phyloP scores from a whole-genome alignment of 2,888 invertebrate species.

The Xylota segnis region DNA sequence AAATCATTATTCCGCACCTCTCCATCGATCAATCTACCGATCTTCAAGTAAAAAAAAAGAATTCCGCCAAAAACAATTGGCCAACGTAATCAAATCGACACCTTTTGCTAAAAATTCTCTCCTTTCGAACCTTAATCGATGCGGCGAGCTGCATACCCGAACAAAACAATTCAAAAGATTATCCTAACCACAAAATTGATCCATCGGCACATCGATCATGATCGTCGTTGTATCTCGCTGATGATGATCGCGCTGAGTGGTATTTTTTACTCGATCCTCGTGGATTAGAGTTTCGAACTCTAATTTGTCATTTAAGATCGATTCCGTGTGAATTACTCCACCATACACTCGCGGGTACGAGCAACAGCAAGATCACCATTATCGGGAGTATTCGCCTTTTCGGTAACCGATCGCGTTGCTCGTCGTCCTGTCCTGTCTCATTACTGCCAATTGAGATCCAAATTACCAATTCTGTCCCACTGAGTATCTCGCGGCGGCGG shows the following conservation, averaged over 20 bases:
- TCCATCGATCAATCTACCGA: conserved; percentile 38
- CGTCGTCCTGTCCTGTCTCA: conserved; percentile 72
- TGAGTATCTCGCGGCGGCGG: conserved; percentile 40
- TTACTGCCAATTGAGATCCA: conserved; percentile 75
- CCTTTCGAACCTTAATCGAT: conserved; percentile 57
- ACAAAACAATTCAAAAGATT: conserved; percentile 65
- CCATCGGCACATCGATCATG: conserved; percentile 68
- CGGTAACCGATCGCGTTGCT: conserved; percentile 74
- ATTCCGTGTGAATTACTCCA: conserved; percentile 74
- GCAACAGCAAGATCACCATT: conserved; percentile 67
- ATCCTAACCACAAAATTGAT: conserved; percentile 76
- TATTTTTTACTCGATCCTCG: conserved; percentile 11
- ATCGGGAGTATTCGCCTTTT: conserved; percentile 52
- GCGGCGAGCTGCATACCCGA: conserved; percentile 24
- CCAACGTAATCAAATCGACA: conserved; percentile 76
- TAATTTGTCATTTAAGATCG: conserved; percentile 77
- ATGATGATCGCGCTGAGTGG: conserved; percentile 58
- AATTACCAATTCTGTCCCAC: conserved; percentile 77
- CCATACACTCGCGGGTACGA: conserved; percentile 13
- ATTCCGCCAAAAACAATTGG: conserved; percentile 73
- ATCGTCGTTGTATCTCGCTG: conserved; percentile 51
- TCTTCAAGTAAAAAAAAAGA: conserved; percentile 20
- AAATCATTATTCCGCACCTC: conserved; percentile 57
- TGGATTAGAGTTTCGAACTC: conserved; percentile 45
- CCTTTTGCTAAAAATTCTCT: conserved; percentile 58